Evolutionary conservation across 2,113 vertebrate genomes (phyloP).

Genomic region (Lycaon pictus): DNA sequence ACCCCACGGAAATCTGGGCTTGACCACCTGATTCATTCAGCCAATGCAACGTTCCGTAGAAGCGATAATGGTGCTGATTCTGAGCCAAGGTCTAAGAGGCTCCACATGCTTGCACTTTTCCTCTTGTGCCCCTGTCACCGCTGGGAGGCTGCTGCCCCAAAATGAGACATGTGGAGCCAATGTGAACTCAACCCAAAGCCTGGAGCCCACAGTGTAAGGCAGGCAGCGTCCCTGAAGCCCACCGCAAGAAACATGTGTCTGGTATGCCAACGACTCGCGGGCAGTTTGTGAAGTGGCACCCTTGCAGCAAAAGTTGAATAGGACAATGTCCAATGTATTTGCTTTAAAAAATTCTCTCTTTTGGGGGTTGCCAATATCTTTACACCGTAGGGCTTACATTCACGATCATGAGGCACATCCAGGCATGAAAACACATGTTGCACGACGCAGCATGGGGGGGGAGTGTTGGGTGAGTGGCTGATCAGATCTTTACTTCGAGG

Average conservation of each 20-base stretch:
- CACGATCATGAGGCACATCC: background rate
- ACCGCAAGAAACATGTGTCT: background rate
- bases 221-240: no score
- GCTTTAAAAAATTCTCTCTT: background rate
- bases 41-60: background rate
- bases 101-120: fast-evolving
- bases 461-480: background rate
- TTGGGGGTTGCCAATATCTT: background rate
- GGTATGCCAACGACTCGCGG: fast-evolving
- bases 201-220: background rate
- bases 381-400: background rate
- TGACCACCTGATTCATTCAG: background rate
- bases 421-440: background rate
- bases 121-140: background rate
- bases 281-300: fast-evolving
- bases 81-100: background rate
- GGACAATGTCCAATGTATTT: fast-evolving
- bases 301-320: background rate
- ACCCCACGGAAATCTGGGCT: background rate
- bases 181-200: no score
- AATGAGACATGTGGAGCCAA: background rate
- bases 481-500: background rate
- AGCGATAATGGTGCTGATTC: background rate
- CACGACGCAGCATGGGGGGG: fast-evolving
- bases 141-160: background rate